phyloP scores from a whole-genome alignment of 2,888 invertebrate genomes.

The Stramonita haemastoma region DNA sequence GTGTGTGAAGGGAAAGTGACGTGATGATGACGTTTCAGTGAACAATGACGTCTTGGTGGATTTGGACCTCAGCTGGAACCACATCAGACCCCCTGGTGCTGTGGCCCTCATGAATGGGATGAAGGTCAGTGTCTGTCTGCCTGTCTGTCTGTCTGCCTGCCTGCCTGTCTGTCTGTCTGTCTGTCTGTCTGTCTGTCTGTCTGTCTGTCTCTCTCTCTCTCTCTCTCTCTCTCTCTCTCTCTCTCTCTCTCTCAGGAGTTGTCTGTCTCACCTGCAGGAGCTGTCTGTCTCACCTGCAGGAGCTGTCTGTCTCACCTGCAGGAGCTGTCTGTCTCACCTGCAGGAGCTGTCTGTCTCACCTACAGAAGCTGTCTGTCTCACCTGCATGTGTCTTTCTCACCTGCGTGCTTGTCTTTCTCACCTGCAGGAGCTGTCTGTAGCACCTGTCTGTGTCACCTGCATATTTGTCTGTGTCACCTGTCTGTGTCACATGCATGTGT shows the following conservation, averaged over 20 bases:
- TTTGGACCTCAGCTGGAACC: constrained; percentile 69
- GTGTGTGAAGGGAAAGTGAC: background rate
- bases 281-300: too few relatives aligned
- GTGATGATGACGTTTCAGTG: constrained; percentile 49
- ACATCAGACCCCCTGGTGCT: constrained; percentile 62
- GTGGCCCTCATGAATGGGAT: constrained; percentile 58
- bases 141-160: background rate
- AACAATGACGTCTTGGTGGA: constrained; percentile 60
- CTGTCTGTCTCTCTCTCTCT: background rate
- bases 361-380: too few relatives aligned
- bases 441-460: too few relatives aligned
- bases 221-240: too few relatives aligned
- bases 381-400: too few relatives aligned
- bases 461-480: background rate
- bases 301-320: too few relatives aligned
- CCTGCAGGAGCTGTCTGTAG: too few relatives aligned
- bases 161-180: background rate
- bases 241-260: too few relatives aligned
- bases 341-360: too few relatives aligned
- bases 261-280: too few relatives aligned
- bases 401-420: background rate
- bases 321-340: too few relatives aligned
- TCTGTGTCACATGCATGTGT: background rate
- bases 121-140: constrained; percentile 53
- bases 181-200: background rate